Base-by-base conservation (phyloP, 1,140 invertebrate genomes). In the Asbolus verrucosus region DNA sequence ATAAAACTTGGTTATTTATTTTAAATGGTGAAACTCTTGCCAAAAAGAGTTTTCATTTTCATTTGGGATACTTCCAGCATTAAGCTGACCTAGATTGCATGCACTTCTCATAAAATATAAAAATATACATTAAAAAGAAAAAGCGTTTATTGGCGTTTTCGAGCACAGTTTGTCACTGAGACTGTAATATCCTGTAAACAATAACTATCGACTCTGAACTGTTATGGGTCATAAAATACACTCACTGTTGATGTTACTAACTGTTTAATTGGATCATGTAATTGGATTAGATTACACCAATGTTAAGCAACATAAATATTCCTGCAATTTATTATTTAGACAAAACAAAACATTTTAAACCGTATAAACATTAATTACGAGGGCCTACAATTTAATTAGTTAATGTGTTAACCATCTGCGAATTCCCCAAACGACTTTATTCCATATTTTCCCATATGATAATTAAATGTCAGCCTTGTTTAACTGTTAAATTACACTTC, bases 131-230 rank as follows among this genome's bases (percentile, higher is more conserved):
- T 11, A 3, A 4, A 36, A 4, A 4, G 27, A 54, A 54, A 54
- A 54, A 54, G n/a, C 21, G 21, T 54, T 54, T 54, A 54, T 54
- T 54, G 46, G n/a, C 18, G n/a, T 54, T 54, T 27, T 27, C 19
- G 21, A 54, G 24, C 21, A 50, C n/a, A 24, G n/a, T n/a, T 24
- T 30, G 46, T 8, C 46, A 30, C 14, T 6, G 11, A 54, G 27
- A 54, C 27, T 24, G 11, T 24, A 54, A 54, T 54, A 6, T 27
- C 21, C 18, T 19, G n/a, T 54, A 30, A 54, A 54, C 46, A 54
- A 54, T 54, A 54, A 54, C 24, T 54, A 54, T 24, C 21, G 11
- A 1, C n/a, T n/a, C 6, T 13, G 46, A n/a, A 54, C 27, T 27
- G 21, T 21, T 54, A 14, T 0, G 11, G 2, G 11, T 11, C 21